Evolutionary conservation across 1,140 invertebrate species (phyloP), one percentile per base, ranked within the genome.

Genomic region (Drosophila leontia): DNA sequence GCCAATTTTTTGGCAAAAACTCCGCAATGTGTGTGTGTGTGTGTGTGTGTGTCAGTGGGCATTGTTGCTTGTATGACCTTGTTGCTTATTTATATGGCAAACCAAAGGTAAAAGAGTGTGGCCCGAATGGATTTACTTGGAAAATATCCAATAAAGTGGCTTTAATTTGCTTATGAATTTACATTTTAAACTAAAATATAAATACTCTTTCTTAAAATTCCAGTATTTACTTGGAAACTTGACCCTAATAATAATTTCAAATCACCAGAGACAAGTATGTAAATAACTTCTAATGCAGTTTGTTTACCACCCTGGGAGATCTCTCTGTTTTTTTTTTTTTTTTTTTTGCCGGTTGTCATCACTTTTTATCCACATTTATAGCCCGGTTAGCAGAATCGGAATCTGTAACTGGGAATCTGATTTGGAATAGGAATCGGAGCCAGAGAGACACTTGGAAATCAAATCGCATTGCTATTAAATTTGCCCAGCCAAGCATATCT

Each of bases 381-480:
- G 60, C 60, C 26, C 35, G 34, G 59, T 34, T 64, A 39, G 63
- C 63, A 68, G 47, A 70, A 17, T 29, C 62, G 7, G 39, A 32
- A n/a, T 50, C 26, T 13, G 23, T 34, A 57, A 23, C 51, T 15
- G 34, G 26, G 26, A 17, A 35, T 35, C 50, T 19, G 39, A 67
- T 7, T 44, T 37, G 13, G 32, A 32, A 23, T 69, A 5, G 15
- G n/a, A 44, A 26, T 45, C 26, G 23, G 23, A 23, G 2, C 2
- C 23, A 23, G 23, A 48, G 53, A 39, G 70, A 59, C 64, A 71
- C 74, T 81, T 63, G 72, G 35, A 82, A 82, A 82, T 82, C 71
- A 78, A 85, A 76, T 85, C 82, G 67, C 68, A 81, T 62, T 85
- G 67, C 74, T 63, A 85, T 84, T 85, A 85, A 80, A 85, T 86